phyloP scores from a whole-genome alignment of 35 echinoderm and acorn worm genomes.

The Lytechinus pictus region DNA sequence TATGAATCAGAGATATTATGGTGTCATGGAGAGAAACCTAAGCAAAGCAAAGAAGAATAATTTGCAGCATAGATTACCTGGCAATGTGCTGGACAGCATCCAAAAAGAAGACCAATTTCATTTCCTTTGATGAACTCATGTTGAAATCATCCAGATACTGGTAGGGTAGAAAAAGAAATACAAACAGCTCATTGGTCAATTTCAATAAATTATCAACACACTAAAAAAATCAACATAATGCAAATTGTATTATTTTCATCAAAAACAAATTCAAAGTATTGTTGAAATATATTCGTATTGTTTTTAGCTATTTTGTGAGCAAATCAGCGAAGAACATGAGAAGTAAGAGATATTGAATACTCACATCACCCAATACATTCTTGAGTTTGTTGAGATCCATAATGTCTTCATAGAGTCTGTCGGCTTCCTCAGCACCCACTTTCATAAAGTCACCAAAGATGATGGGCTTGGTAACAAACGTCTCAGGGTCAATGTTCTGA shows the following conservation, averaged over 20 bases:
- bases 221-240: neutral
- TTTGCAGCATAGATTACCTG: constrained; percentile 56
- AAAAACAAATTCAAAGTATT: neutral
- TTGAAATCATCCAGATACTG: constrained; percentile 99
- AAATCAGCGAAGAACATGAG: neutral
- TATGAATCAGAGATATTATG: neutral
- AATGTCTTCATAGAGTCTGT: constrained; percentile 93
- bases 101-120: constrained; percentile 98
- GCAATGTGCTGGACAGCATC: constrained; percentile 94
- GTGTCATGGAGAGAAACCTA: neutral
- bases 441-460: constrained; percentile 99
- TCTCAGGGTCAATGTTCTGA: constrained; percentile 76
- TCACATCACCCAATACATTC: constrained; percentile 82
- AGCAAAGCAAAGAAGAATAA: neutral
- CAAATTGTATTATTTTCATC: neutral
- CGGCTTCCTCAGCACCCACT: constrained; percentile 85
- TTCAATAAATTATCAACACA: neutral
- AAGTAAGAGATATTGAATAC: neutral
- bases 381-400: constrained; percentile 83
- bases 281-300: neutral
- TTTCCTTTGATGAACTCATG: constrained; percentile 95
- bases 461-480: constrained; percentile 88
- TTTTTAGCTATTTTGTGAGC: neutral
- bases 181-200: neutral
- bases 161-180: constrained; percentile 23